These are phyloP conservation scores for Muntiacus muntjak DNA, from an alignment of 2,113 vertebrate species.

Conservation along the genomic window DNA sequence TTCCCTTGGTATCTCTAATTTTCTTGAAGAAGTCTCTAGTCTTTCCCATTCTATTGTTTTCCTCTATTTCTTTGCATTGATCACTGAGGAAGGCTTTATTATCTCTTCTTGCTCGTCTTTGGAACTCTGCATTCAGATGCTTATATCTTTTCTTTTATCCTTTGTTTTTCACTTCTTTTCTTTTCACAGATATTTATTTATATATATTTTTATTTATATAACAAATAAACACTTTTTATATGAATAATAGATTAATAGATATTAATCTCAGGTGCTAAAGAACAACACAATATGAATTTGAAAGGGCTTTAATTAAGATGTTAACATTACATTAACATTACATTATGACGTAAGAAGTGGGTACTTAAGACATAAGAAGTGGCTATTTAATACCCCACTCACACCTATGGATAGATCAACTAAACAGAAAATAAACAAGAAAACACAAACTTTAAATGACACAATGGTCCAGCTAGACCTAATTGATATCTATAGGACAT, in stretches of 20 bases:
- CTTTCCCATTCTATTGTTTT: background rate
- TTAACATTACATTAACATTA: background rate
- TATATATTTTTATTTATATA: background rate
- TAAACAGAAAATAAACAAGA: too few relatives aligned
- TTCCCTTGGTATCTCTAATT: background rate
- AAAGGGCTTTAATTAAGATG: background rate
- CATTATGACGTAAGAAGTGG: background rate
- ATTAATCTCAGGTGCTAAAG: background rate
- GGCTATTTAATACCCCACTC: too few relatives aligned
- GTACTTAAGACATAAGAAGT: background rate
- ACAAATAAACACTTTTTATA: background rate
- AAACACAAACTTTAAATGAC: too few relatives aligned
- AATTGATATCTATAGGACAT: too few relatives aligned
- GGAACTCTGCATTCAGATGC: background rate
- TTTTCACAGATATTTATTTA: background rate
- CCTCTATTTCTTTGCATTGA: background rate
- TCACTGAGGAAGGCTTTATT: background rate
- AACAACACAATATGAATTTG: background rate
- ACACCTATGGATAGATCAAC: too few relatives aligned
- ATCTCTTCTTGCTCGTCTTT: background rate
- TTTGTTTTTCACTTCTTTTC: background rate
- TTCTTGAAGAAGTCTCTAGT: background rate
- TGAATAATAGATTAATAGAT: background rate
- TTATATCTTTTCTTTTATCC: background rate
- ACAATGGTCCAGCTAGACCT: too few relatives aligned